Base-by-base conservation (phyloP, 1,140 invertebrate species). In the Pseudomyrmex flavicornis region DNA sequence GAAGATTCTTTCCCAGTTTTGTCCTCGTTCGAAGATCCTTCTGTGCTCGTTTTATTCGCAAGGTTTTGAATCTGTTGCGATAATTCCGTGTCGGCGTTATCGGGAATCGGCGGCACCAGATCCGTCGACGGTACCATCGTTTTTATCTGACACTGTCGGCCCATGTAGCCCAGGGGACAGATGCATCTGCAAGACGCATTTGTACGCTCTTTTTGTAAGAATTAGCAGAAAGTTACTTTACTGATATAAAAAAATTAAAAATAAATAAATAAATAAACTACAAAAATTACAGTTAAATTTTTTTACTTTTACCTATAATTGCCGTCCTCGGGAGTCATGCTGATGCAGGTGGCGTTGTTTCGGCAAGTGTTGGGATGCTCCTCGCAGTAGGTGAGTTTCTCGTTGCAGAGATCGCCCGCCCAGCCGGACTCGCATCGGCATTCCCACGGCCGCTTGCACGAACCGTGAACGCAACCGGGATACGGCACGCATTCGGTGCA, bases 321-420 rank as follows among this genome's bases (percentile, higher is more conserved):
- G 1, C 97, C 97, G 76, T 97, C 96, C 76, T 97, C 96, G 83
- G 95, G 95, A 62, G 96, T 97, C 92, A 97, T 93, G 59, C 97
- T 97, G 46, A 97, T 95, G 90, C 97, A 98, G 89, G 97, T 97
- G 1, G 96, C 97, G 10, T 97, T 97, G 90, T 98, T 98, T 90
- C 97, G 95, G 91, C 96, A 98, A 46, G 95, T 95, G 68, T 94
- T 95, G 1, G 95, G 95, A 90, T 97, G 96, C 59, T 97, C 96
- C 70, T 97, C 96, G 93, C 97, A 98, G 91, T 96, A 97, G 76
- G 96, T 97, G 26, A 98, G 93, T 90, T 97, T 97, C 96, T 98
- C 97, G 91, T 98, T 97, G 93, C 98, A 98, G 0, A 98, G 95
- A 95, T 98, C 97, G 68, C 97, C 98, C 20, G 97, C 97, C 97